Evolutionary conservation across 2,113 vertebrate species (phyloP).

Genomic region (Phylloscopus trochiloides): DNA sequence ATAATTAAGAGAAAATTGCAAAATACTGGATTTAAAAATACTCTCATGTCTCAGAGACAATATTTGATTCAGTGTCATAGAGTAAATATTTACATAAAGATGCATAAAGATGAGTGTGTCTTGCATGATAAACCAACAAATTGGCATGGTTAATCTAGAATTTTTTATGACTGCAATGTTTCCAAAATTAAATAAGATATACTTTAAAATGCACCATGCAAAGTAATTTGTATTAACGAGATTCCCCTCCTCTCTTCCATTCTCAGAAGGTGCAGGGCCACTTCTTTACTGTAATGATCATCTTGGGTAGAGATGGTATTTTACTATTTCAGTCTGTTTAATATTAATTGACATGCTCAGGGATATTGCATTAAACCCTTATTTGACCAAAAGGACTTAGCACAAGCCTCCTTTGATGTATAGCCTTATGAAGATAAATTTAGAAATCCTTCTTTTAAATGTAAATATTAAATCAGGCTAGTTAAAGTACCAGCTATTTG

Average conservation of each 20-base stretch:
- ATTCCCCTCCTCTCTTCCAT: background rate
- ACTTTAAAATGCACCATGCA: background rate
- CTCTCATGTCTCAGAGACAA: background rate
- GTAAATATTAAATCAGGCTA: background rate
- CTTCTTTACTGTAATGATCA: background rate
- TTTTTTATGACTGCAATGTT: background rate
- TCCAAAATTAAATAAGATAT: background rate
- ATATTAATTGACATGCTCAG: slow-evolving; percentile 34
- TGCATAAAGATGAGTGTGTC: background rate
- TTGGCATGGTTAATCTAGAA: background rate
- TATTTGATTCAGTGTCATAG: background rate
- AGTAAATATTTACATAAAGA: background rate
- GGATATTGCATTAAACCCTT: slow-evolving; percentile 37
- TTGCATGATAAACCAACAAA: background rate
- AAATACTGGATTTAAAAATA: background rate
- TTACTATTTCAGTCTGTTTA: background rate
- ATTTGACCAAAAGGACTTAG: slow-evolving; percentile 47
- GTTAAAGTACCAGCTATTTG: slow-evolving; percentile 5
- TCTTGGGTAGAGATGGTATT: background rate
- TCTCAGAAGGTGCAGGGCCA: background rate
- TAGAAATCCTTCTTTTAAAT: slow-evolving; percentile 45
- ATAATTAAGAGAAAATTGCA: background rate
- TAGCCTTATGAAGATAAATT: background rate
- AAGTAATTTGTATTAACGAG: background rate
- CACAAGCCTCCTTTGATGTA: slow-evolving; percentile 54